phyloP scores from a whole-genome alignment of 2,113 vertebrate species.

The Clarias macrocephalus region DNA sequence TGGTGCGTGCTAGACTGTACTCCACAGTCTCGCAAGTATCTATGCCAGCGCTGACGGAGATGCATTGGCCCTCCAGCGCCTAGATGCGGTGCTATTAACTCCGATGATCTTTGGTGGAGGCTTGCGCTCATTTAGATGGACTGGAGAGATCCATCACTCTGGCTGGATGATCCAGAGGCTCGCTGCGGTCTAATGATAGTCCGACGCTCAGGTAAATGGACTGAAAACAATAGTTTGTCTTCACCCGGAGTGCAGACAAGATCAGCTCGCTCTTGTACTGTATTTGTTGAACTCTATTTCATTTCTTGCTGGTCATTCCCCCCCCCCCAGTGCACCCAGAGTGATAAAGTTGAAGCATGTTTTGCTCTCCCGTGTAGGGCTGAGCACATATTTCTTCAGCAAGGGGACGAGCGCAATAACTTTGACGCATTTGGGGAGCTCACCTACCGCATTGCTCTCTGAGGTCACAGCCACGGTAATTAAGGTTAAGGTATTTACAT shows the following conservation, averaged over 20 bases:
- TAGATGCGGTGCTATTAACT: constrained; percentile 72
- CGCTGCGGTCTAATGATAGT: constrained; percentile 41
- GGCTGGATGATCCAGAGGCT: constrained; percentile 38
- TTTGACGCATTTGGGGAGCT: constrained; percentile 25
- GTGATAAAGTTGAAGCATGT: constrained; percentile 37
- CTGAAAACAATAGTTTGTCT: constrained; percentile 55
- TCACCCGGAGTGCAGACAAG: constrained; percentile 44
- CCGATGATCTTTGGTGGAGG: constrained; percentile 58
- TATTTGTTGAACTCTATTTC: constrained; percentile 32
- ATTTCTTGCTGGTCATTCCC: constrained; percentile 33
- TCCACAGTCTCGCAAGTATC: constrained; percentile 53
- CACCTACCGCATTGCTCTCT: constrained; percentile 24
- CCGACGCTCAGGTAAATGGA: constrained; percentile 50
- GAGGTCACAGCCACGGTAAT: constrained; percentile 34
- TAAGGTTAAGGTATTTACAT: constrained; percentile 59
- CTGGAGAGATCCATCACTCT: constrained; percentile 57
- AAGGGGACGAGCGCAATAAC: constrained; percentile 33
- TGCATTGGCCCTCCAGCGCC: constrained; percentile 71
- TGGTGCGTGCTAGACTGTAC: constrained; percentile 47
- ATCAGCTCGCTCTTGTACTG: constrained; percentile 35
- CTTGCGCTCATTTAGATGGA: constrained; percentile 48
- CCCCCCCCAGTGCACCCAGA: constrained; percentile 35
- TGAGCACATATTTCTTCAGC: constrained; percentile 37
- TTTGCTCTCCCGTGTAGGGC: constrained; percentile 36
- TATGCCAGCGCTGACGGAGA: constrained; percentile 67